These are phyloP conservation scores for Elegia similella DNA, from an alignment of 2,888 invertebrate species.

Conservation along the genomic window DNA sequence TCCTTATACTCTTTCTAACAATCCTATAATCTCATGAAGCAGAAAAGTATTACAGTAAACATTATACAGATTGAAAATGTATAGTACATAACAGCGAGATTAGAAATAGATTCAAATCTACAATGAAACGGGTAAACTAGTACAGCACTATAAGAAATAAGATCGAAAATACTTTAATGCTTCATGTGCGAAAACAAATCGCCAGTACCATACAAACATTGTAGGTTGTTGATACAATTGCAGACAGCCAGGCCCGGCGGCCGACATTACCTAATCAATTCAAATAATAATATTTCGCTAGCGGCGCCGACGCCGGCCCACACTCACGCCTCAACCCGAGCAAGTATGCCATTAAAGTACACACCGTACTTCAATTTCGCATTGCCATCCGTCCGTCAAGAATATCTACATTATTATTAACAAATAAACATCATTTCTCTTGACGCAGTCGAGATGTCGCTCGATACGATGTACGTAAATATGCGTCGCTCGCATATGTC, in stretches of 20 bases:
- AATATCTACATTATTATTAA: constrained; percentile 2
- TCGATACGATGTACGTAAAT: not conserved
- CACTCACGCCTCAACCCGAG: constrained; percentile 31
- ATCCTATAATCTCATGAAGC: constrained; percentile 77
- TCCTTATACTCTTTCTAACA: constrained; percentile 68
- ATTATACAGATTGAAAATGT: constrained; percentile 68
- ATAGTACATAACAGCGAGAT: constrained; percentile 66
- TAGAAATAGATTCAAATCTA: constrained; percentile 73
- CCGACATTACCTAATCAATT: constrained; percentile 59
- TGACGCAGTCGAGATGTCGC: not conserved
- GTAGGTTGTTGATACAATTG: constrained; percentile 60
- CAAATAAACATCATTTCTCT: constrained; percentile 5
- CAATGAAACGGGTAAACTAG: constrained; percentile 56
- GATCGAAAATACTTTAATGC: constrained; percentile 72
- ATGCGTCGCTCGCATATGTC: not conserved
- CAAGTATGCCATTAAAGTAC: constrained; percentile 4
- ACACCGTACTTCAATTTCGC: not conserved
- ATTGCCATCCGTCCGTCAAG: constrained; percentile 3
- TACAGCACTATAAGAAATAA: constrained; percentile 39
- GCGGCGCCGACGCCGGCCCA: constrained; percentile 22
- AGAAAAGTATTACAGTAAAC: constrained; percentile 76
- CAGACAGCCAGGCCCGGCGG: constrained; percentile 49
- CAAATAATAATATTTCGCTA: constrained; percentile 65
- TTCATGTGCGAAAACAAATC: constrained; percentile 67
- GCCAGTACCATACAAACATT: constrained; percentile 61